These are phyloP conservation scores for Otocyon megalotis DNA, from an alignment of 2,113 vertebrate species.

Conservation along the genomic window DNA sequence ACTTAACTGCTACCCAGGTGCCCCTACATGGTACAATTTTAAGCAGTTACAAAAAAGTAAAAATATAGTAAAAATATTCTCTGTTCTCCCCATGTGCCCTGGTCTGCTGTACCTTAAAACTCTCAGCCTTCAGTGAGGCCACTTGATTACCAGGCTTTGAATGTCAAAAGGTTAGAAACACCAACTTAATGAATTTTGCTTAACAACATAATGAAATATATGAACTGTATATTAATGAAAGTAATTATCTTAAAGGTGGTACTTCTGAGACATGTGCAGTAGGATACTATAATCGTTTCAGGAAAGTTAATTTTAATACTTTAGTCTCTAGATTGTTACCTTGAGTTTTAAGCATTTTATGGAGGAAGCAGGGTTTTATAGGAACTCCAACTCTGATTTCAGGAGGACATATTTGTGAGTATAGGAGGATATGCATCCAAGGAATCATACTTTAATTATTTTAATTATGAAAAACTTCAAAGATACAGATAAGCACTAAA, in stretches of 20 bases:
- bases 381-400: background rate
- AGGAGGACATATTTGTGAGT: background rate
- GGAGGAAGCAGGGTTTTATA: background rate
- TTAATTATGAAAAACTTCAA: background rate
- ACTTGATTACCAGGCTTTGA: background rate
- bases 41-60: background rate
- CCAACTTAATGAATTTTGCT: background rate
- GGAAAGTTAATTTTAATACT: slow-evolving; percentile 23
- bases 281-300: background rate
- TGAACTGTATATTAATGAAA: background rate
- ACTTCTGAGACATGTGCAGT: background rate
- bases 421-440: background rate
- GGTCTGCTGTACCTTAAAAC: background rate
- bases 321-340: slow-evolving; percentile 22
- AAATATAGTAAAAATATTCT: background rate
- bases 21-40: background rate
- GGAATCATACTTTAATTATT: background rate
- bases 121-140: background rate
- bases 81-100: background rate
- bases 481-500: background rate
- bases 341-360: background rate
- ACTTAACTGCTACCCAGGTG: background rate
- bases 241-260: background rate
- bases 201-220: slow-evolving; percentile 27
- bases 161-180: slow-evolving; percentile 2